A percentile compares a stretch with the other conserved stretches of the same genome.
These are phyloP conservation scores for Lemur catta DNA, from an alignment of 2,797 vertebrate species.

Conservation along the genomic window DNA sequence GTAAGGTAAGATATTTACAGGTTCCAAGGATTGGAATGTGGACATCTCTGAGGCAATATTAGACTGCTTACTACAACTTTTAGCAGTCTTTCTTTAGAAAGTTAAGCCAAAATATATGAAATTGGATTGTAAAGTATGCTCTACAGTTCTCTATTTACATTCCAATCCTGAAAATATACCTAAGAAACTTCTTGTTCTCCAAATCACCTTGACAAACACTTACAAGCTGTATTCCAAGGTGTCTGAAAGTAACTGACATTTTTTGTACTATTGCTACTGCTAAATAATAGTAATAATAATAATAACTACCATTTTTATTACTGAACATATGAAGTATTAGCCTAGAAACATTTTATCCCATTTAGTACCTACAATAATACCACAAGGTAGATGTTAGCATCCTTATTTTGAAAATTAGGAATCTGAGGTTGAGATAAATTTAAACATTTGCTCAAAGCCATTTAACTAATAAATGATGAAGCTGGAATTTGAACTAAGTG, in stretches of 20 bases:
- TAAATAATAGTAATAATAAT: neutral
- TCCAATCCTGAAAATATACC: neutral
- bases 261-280: neutral
- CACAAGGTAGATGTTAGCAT: neutral
- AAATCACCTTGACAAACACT: neutral
- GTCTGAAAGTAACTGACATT: neutral
- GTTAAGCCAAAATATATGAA: neutral
- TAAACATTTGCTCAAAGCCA: neutral
- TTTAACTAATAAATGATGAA: neutral
- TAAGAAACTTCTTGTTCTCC: neutral
- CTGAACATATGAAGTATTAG: neutral
- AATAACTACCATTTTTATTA: neutral
- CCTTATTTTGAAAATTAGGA: slow-evolving; percentile 24
- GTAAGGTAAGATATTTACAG: neutral
- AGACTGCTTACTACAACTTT: neutral
- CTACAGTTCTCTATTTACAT: neutral
- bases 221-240: neutral
- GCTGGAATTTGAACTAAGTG: neutral
- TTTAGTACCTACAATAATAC: slow-evolving; percentile 21
- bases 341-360: neutral
- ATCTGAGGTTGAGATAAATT: neutral
- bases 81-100: neutral
- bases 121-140: neutral
- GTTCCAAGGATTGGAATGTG: neutral
- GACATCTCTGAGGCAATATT: neutral